Base-by-base conservation (phyloP, 2,888 invertebrate genomes). In the Euplexia lucipara region DNA sequence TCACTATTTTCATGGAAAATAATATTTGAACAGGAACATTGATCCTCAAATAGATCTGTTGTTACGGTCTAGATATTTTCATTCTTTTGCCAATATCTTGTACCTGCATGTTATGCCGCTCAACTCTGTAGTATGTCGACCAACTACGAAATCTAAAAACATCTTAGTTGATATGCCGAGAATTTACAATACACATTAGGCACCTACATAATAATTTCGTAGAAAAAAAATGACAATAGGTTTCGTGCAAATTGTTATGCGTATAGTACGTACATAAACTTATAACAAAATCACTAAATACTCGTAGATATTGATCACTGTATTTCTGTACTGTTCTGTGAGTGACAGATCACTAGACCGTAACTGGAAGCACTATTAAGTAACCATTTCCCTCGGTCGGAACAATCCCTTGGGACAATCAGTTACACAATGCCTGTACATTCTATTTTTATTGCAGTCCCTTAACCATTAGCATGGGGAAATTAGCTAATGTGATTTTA, bases 1-100 rank as follows among this genome's bases (percentile, higher is more conserved):
- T 84, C 42, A 75, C 80, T 84, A 78, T 78, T 84, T 85, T 77
- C 76, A 83, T 79, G 80, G 82, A 85, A 88, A 88, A 90, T 88
- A 86, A 88, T 88, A 86, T 88, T 86, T 86, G 85, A 80, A 75
- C 76, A 78, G 72, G 82, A 66, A 69, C 75, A 79, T 77, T 74
- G 74, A 72, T 81, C 78, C 73, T 69, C 63, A 68, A 79, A 71
- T 76, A 78, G 70, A 78, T 72, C 69, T 53, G 42, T 71, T 74
- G 68, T 54, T 59, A 71, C 56, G 42, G 32, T 78, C 48, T 57
- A 30, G 48, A 58, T 51, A 48, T 48, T 73, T 58, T 70, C 22
- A 39, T 54, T 42, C 10, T 20, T 42, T 70, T 66, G 60, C 39
- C 48, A 61, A 57, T 64, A 45, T 51, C 9, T 35, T 41, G 12